Conservation (phyloP, 2,113 vertebrate genomes). For the Morone chrysops region DNA sequence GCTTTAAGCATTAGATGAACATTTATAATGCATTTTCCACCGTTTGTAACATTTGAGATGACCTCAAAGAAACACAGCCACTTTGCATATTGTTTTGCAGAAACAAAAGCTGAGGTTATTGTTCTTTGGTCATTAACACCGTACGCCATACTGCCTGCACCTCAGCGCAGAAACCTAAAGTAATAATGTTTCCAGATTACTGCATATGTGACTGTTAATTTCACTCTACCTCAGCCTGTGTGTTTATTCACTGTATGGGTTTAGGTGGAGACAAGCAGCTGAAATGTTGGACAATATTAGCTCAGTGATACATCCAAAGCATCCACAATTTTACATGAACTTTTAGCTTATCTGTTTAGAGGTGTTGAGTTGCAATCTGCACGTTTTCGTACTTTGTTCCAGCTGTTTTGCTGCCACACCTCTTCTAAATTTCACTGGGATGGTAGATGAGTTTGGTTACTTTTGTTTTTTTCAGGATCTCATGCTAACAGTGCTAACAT, state of each 20-base stretch:
- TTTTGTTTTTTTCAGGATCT: neutral
- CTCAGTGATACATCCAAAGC: neutral
- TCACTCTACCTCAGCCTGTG: neutral
- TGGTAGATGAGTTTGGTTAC: neutral
- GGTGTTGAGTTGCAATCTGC: neutral
- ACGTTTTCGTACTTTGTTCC: too few species aligned
- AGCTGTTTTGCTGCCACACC: neutral
- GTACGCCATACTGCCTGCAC: neutral
- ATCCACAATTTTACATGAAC: neutral
- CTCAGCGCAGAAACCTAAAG: slow-evolving; percentile 4
- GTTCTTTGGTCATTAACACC: slow-evolving; percentile 26
- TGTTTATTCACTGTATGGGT: neutral
- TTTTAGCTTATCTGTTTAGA: neutral
- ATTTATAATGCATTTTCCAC: slow-evolving; percentile 8
- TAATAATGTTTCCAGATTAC: neutral
- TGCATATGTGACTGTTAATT: neutral
- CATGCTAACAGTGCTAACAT: neutral
- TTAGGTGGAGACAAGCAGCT: neutral
- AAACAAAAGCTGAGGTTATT: slow-evolving; percentile 38
- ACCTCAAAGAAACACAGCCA: slow-evolving; percentile 20
- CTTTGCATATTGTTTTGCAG: slow-evolving; percentile 41
- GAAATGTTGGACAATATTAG: neutral
- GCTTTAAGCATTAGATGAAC: slow-evolving; percentile 23
- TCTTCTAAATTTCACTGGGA: neutral
- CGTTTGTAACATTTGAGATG: slow-evolving; percentile 21